These are phyloP conservation scores for Plodia interpunctella DNA, from an alignment of 1,140 invertebrate species.

Conservation along the genomic window DNA sequence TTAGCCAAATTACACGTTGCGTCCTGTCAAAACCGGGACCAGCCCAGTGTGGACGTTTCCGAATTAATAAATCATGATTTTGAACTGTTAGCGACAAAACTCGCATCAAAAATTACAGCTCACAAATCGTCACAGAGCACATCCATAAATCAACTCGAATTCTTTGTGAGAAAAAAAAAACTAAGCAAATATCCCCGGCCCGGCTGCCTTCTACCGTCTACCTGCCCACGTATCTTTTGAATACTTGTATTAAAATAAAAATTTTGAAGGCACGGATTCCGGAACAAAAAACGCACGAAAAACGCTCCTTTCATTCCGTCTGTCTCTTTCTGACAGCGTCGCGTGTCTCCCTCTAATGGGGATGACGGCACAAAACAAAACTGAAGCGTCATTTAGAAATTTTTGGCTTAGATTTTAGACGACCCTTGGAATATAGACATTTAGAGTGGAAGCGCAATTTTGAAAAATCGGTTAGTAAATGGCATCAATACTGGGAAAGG, in stretches of 20 bases:
- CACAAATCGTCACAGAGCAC: conserved; percentile 69
- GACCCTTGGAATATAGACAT: background rate
- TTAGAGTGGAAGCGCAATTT: background rate
- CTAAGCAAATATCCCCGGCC: conserved; percentile 68
- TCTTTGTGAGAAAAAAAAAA: conserved; percentile 57
- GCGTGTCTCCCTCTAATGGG: conserved; percentile 35
- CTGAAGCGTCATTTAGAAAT: conserved; percentile 46
- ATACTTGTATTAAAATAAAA: conserved; percentile 75
- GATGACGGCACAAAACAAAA: conserved; percentile 40
- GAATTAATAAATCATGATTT: conserved; percentile 68
- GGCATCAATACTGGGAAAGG: background rate
- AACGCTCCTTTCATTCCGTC: conserved; percentile 49
- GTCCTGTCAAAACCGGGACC: conserved; percentile 17
- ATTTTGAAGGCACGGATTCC: conserved; percentile 63
- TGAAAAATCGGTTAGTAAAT: background rate
- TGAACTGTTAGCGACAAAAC: conserved; percentile 65
- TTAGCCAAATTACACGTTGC: conserved; percentile 8
- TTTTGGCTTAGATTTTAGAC: conserved; percentile 27
- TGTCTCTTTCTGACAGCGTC: conserved; percentile 33
- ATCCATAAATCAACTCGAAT: conserved; percentile 67
- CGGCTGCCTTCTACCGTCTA: conserved; percentile 41
- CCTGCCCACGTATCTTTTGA: conserved; percentile 70
- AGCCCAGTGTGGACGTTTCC: conserved; percentile 13
- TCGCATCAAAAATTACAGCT: conserved; percentile 70
- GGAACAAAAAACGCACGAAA: conserved; percentile 71